Percentiles rank a stretch among this genome's conserved stretches.
Conservation (phyloP, 1,140 invertebrate genomes). For the Zaprionus ghesquierei region DNA sequence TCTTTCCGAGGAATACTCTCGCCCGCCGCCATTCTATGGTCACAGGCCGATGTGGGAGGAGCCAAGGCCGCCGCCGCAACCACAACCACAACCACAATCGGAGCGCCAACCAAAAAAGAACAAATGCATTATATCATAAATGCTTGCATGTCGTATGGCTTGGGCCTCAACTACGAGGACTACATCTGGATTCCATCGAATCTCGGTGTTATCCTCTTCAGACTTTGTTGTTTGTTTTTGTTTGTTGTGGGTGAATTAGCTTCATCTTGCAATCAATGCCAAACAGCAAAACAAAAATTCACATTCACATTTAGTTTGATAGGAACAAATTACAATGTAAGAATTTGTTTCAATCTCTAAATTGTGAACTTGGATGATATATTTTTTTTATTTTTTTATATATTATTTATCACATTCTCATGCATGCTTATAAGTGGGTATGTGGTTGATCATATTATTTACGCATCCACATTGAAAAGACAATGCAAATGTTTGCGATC, state of each 20-base stretch:
- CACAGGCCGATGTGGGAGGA: background rate
- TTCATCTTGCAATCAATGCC: background rate
- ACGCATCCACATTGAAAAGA: background rate
- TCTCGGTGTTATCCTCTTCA: conserved; percentile 15
- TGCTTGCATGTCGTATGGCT: background rate
- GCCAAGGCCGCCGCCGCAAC: background rate
- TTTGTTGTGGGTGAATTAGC: background rate
- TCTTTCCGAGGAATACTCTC: conserved; percentile 12
- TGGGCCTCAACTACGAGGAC: conserved; percentile 16
- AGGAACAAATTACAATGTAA: background rate
- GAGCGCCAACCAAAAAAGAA: conserved; percentile 27
- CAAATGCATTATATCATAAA: conserved; percentile 55
- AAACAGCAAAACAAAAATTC: conserved; percentile 15
- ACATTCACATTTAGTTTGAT: background rate
- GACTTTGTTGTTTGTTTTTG: conserved; percentile 24
- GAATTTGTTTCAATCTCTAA: background rate
- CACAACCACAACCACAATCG: background rate
- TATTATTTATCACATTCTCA: background rate
- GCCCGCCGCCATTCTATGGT: conserved; percentile 11
- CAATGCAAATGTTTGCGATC: background rate
- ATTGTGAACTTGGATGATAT: background rate
- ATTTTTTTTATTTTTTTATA: background rate
- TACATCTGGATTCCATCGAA: background rate
- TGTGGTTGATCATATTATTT: background rate
- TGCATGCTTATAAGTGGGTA: background rate